phyloP scores from a whole-genome alignment of 2,113 vertebrate species.

The Phaethornis superciliosus region DNA sequence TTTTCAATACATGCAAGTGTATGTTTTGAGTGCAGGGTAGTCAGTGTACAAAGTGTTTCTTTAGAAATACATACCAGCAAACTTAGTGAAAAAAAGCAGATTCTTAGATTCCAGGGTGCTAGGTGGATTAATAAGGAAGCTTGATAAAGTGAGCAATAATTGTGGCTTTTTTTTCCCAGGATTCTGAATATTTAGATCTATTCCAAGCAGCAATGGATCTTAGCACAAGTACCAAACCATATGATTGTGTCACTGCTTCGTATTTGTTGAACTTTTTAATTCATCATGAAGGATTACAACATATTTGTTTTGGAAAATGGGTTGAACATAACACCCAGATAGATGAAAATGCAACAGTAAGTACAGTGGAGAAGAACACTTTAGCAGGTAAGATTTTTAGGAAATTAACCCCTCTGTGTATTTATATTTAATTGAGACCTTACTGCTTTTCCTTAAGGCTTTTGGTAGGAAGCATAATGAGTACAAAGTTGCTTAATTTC shows the following conservation, averaged over 20 bases:
- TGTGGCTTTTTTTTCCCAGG: slow-evolving; percentile 66
- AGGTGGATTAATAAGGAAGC: neutral
- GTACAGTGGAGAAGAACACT: slow-evolving; percentile 83
- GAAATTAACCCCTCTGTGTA: neutral
- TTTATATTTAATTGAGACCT: neutral
- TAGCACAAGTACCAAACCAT: slow-evolving; percentile 92
- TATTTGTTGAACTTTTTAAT: slow-evolving; percentile 88
- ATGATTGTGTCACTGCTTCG: slow-evolving; percentile 91
- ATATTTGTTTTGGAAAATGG: slow-evolving; percentile 60
- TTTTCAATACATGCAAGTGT: neutral
- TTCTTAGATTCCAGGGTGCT: neutral
- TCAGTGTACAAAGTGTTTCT: neutral
- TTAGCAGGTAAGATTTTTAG: slow-evolving; percentile 80
- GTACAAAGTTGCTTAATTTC: neutral
- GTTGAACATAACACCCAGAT: neutral
- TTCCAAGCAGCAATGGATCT: slow-evolving; percentile 88
- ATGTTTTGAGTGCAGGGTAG: neutral
- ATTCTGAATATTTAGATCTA: slow-evolving; percentile 70
- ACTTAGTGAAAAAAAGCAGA: neutral
- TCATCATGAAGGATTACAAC: slow-evolving; percentile 76
- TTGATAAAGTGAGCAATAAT: neutral
- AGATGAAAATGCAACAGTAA: neutral
- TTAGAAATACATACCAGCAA: neutral
- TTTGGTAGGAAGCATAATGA: neutral
- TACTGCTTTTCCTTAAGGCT: neutral